These are phyloP conservation scores for Papilio polyxenes DNA, from an alignment of 1,140 invertebrate genomes.

Conservation along the genomic window DNA sequence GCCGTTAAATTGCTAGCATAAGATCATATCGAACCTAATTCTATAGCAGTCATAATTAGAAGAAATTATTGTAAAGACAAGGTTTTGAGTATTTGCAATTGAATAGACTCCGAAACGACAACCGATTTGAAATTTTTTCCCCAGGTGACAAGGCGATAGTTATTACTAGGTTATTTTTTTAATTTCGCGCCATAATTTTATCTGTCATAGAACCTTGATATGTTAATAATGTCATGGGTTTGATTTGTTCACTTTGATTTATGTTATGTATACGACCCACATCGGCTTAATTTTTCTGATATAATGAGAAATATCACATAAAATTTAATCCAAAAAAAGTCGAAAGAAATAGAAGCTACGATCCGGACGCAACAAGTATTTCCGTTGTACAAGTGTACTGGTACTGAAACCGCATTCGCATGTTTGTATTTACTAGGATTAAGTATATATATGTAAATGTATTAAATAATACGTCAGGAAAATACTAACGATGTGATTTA, in stretches of 20 bases:
- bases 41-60: neutral
- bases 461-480: neutral
- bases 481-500: neutral
- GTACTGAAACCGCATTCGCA: too few species aligned
- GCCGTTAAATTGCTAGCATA: neutral
- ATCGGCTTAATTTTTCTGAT: neutral
- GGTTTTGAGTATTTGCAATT: too few species aligned
- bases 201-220: neutral
- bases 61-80: neutral
- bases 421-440: too few species aligned
- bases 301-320: neutral
- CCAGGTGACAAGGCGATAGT: too few species aligned
- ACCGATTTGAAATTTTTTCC: too few species aligned
- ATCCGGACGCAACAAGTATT: neutral
- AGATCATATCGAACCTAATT: neutral
- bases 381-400: neutral
- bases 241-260: neutral
- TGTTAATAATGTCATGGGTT: neutral
- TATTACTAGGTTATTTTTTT: too few species aligned
- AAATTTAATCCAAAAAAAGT: neutral
- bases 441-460: neutral
- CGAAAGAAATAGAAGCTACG: neutral
- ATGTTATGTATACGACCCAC: neutral
- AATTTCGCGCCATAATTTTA: neutral
- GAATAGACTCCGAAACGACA: too few species aligned